Evolutionary conservation across 2,113 vertebrate species (phyloP), one percentile per base, ranked within the genome.

Genomic region (Podiceps cristatus): DNA sequence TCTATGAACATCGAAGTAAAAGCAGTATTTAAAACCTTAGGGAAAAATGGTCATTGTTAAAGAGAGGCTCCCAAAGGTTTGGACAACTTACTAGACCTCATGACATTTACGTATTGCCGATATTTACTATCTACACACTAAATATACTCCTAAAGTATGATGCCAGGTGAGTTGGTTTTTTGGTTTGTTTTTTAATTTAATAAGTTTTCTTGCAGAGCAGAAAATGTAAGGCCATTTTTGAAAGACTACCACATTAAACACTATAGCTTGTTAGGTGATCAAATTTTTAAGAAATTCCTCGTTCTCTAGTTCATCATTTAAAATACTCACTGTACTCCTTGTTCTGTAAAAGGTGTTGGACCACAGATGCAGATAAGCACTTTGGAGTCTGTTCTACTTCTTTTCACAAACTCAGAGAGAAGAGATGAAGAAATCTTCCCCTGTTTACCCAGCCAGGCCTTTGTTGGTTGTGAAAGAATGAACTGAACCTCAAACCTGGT

Each of bases 331-430:
- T 98, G 96, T 55, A 98, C 37, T 84, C 99, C 98, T 67, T 99
- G 98, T 52, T 99, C 98, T 64, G 98, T 99, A 94, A 99, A 99
- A 81, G 98, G 97, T 15, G 91, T 23, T 78, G 99, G 99, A 42
- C 99, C 99, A 86, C 99, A 99, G 81, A 99, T 98, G 97, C 99
- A 99, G 68, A 98, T 97, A 14, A 99, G 98, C 58, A 98, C 97
- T 97, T 96, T 99, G 78, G 98, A 99, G 11, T 97, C 97, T 17
- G 94, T 97, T 29, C 96, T 97, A 75, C 97, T 98, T 96, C 96
- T 98, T 93, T 94, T 78, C 44, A 99, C 94, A 93, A 98, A 97
- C 55, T 98, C 98, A 31, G 97, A 98, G 52, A 99, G 98, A 92
- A 99, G 95, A 67, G 96, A 72, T 69, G 93, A 95, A 53, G 99